Base-by-base conservation (phyloP, 1,140 invertebrate genomes). In the Chironomus tepperi region DNA sequence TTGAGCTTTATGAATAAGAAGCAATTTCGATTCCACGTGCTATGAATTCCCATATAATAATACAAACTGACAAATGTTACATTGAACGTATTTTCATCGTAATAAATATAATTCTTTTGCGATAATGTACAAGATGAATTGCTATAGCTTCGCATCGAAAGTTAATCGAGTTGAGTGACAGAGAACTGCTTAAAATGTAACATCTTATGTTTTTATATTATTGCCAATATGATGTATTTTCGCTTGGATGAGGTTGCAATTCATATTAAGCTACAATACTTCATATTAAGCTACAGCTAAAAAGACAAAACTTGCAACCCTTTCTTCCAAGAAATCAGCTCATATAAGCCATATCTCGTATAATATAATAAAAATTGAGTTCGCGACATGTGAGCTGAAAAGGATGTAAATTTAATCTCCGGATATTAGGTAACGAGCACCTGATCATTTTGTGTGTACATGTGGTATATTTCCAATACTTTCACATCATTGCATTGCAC, bases 71-170 rank as follows among this genome's bases (percentile, higher is more conserved):
- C 24, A 34, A 34, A 34, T 34, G 5, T 57, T 12, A 57, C 47
- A 57, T 57, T n/a, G 47, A 57, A 34, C 1, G 24, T 34, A 1
- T 34, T 34, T 34, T 34, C 24, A 34, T 34, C 5, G 24, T 5
- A 34, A 34, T 34, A 34, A 34, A 34, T 34, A 34, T 5, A 34
- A 2, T 57, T n/a, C n/a, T 12, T 12, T 15, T 57, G 15, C 3
- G 47, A 57, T 57, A 57, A 57, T n/a, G 47, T n/a, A 57, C 12
- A 57, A 57, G 47, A 57, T 57, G 47, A 57, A 57, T 57, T 57
- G 47, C 47, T 57, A 12, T 57, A 15, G 47, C 10, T 57, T 57
- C 47, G 5, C 5, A 34, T 34, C 24, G 24, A 5, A 34, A 34
- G 24, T 34, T 5, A 34, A 34, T 34, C 24, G 24, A 34, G 24